phyloP scores from a whole-genome alignment of 2,797 vertebrate genomes.

The Sebastes iracundus region DNA sequence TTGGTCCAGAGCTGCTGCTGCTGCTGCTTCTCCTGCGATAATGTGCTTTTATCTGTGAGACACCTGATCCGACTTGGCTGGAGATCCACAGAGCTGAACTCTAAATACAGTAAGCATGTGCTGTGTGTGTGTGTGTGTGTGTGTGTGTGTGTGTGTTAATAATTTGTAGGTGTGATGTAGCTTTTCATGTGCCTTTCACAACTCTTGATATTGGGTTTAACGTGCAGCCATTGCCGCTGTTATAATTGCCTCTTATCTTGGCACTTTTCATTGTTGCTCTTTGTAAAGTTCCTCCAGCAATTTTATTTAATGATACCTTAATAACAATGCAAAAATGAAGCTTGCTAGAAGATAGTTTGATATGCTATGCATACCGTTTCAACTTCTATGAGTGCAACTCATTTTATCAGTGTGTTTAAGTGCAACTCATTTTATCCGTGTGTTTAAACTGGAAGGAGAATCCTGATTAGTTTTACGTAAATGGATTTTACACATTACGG shows the following conservation, averaged over 20 bases:
- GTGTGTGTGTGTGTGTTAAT: neutral
- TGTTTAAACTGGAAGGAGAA: neutral
- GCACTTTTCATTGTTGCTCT: slow-evolving; percentile 26
- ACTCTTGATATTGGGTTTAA: slow-evolving; percentile 16
- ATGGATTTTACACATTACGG: neutral
- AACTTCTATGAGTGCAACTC: neutral
- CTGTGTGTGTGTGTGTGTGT: neutral
- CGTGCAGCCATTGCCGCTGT: neutral
- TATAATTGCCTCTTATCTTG: slow-evolving; percentile 25
- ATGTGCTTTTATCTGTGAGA: slow-evolving; percentile 57
- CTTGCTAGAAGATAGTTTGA: neutral
- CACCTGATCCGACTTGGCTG: slow-evolving; percentile 60
- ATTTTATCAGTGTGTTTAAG: neutral
- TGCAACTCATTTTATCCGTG: neutral
- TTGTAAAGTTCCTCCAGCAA: slow-evolving; percentile 23
- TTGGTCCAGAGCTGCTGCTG: slow-evolving; percentile 27
- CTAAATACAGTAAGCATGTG: slow-evolving; percentile 74
- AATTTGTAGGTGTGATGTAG: slow-evolving; percentile 31
- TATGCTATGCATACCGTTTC: neutral
- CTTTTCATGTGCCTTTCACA: slow-evolving; percentile 24
- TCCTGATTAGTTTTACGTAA: neutral
- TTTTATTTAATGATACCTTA: slow-evolving; percentile 24
- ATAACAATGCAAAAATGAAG: neutral
- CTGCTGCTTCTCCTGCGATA: slow-evolving; percentile 36
- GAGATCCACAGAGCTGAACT: slow-evolving; percentile 57